phyloP scores from a whole-genome alignment of 2,113 vertebrate genomes.

The Xenotilapia caudafasciata region DNA sequence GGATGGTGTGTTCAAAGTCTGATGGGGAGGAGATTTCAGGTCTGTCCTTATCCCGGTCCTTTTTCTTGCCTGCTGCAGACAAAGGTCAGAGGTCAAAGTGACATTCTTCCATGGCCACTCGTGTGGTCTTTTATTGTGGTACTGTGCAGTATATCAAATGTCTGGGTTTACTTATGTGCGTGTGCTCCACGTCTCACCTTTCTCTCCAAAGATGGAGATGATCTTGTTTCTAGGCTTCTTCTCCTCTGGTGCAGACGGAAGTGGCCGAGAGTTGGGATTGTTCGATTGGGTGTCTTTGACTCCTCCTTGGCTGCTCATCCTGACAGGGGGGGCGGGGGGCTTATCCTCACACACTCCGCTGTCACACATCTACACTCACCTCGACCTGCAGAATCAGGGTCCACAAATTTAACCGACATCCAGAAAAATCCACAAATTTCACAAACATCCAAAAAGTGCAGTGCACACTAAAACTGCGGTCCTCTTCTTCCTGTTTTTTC shows the following conservation, averaged over 20 bases:
- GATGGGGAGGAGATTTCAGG: slow-evolving; percentile 96
- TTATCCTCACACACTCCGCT: slow-evolving; percentile 81
- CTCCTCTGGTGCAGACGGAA: slow-evolving; percentile 95
- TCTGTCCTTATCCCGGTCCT: slow-evolving; percentile 91
- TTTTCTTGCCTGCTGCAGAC: slow-evolving; percentile 84
- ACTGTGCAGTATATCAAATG: background rate
- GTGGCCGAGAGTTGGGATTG: slow-evolving; percentile 88
- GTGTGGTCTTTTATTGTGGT: background rate
- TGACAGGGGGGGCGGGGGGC: slow-evolving; percentile 94
- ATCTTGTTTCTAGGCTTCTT: slow-evolving; percentile 91
- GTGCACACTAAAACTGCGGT: background rate
- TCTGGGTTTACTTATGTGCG: background rate
- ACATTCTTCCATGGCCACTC: background rate
- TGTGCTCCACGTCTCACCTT: slow-evolving; percentile 72
- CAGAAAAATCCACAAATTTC: background rate
- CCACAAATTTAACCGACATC: background rate
- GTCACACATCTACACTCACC: slow-evolving; percentile 71
- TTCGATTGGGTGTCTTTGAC: slow-evolving; percentile 84
- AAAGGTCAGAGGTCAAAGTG: background rate
- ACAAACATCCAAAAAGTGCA: background rate
- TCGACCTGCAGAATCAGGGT: slow-evolving; percentile 15
- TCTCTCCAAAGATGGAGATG: slow-evolving; percentile 95
- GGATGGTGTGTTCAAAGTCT: slow-evolving; percentile 97
- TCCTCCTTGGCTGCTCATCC: slow-evolving; percentile 92
- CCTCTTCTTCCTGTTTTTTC: slow-evolving; percentile 29